These are phyloP conservation scores for Pitta sordida DNA, from an alignment of 2,113 vertebrate species.

Conservation along the genomic window DNA sequence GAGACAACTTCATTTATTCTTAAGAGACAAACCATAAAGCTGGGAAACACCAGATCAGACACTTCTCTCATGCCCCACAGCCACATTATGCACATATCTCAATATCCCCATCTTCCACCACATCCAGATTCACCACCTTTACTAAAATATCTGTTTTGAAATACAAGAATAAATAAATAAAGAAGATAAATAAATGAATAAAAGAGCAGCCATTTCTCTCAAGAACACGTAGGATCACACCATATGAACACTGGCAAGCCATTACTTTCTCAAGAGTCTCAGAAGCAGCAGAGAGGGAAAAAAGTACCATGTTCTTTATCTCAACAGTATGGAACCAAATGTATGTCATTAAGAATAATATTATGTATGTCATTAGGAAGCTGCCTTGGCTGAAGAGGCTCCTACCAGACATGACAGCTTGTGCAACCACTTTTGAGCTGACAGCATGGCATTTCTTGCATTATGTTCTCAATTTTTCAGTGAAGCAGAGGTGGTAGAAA, in stretches of 20 bases:
- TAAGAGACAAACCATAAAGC: not conserved
- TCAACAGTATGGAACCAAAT: not conserved
- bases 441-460: not conserved
- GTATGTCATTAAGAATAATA: not conserved
- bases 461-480: not conserved
- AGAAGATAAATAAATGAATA: not conserved
- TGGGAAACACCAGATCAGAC: not conserved
- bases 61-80: not conserved
- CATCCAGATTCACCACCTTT: not conserved
- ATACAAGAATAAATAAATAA: not conserved
- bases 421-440: not conserved
- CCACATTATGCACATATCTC: not conserved
- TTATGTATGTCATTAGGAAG: not conserved
- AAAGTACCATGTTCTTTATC: not conserved
- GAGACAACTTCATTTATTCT: not conserved
- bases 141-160: not conserved
- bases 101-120: not conserved
- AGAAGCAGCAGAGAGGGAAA: not conserved
- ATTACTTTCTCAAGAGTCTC: not conserved
- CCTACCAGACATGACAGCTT: not conserved
- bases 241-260: not conserved
- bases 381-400: conserved; percentile 2
- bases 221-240: not conserved
- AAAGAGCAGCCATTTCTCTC: not conserved
- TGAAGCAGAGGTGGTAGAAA: not conserved